Evolutionary conservation across 2,113 vertebrate species (phyloP).

Genomic region (Oriolus oriolus): DNA sequence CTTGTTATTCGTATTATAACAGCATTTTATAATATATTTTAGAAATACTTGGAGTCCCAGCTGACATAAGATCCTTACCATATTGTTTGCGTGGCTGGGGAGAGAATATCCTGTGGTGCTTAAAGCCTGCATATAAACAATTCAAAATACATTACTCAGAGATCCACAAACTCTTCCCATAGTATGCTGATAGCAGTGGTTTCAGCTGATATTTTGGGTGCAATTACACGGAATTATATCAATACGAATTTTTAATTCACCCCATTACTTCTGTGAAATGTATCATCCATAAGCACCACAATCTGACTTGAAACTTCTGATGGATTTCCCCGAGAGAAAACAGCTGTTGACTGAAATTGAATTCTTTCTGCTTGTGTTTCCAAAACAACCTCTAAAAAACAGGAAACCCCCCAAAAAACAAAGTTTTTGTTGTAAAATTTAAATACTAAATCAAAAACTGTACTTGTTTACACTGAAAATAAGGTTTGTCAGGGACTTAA

Average conservation of each 20-base stretch:
- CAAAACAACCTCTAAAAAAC: background rate
- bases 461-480: background rate
- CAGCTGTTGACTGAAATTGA: background rate
- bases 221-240: background rate
- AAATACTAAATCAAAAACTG: background rate
- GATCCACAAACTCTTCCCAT: background rate
- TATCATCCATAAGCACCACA: background rate
- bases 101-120: background rate
- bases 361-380: background rate
- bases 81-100: background rate
- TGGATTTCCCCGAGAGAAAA: constrained; percentile 1
- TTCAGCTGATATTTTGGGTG: background rate
- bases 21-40: background rate
- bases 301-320: background rate
- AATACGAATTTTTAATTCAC: background rate
- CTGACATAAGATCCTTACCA: background rate
- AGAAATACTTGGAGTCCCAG: background rate
- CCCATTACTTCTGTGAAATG: background rate
- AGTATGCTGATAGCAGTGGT: background rate
- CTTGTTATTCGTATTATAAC: background rate
- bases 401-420: rapidly evolving
- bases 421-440: background rate
- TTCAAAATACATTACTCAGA: background rate
- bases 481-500: background rate
- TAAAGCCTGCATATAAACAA: background rate